phyloP scores from a whole-genome alignment of 2,113 vertebrate genomes.

The Loxodonta africana region DNA sequence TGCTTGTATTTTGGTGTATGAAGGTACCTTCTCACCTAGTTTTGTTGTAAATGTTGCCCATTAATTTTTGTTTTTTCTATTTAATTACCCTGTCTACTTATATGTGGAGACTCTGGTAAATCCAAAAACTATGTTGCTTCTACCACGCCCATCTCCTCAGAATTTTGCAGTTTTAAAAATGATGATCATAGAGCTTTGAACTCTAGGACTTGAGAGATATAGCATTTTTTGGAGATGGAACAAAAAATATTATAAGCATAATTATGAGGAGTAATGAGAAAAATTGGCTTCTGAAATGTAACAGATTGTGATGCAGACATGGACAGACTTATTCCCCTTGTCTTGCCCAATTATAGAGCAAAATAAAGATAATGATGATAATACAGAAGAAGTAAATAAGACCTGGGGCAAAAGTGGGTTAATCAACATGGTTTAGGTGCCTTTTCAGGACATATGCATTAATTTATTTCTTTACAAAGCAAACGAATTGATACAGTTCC shows the following conservation, averaged over 20 bases:
- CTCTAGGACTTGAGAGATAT: neutral
- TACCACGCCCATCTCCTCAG: neutral
- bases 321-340: neutral
- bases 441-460: neutral
- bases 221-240: constrained; percentile 32
- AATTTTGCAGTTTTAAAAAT: neutral
- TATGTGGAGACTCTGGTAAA: neutral
- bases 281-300: constrained; percentile 5
- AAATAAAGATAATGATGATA: neutral
- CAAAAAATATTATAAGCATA: neutral
- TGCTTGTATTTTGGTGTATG: neutral
- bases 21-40: neutral
- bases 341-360: neutral
- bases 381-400: neutral
- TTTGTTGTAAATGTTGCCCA: neutral
- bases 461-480: neutral
- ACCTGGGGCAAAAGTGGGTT: neutral
- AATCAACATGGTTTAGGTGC: neutral
- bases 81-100: neutral
- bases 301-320: neutral
- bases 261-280: constrained; percentile 55
- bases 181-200: neutral
- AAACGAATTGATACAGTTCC: neutral
- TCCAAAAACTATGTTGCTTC: neutral
- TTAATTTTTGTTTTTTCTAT: neutral